Evolutionary conservation across 2,888 invertebrate genomes (phyloP).

Genomic region (Ennomos fuscantarius): DNA sequence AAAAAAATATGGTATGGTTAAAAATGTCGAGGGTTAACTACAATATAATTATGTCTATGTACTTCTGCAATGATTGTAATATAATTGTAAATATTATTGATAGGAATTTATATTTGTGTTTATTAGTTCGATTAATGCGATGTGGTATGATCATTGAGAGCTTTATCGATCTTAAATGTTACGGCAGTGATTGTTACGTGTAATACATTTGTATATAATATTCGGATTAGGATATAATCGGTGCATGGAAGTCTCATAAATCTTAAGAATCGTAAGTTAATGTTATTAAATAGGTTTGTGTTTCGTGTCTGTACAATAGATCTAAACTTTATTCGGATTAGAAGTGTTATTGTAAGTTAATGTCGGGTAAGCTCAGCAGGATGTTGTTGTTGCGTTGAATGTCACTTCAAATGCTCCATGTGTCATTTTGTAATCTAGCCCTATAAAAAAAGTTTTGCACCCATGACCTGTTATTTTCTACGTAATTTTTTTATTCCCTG

Average conservation of each 20-base stretch:
- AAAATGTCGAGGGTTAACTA: conserved; percentile 31
- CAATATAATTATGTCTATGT: conserved; percentile 25
- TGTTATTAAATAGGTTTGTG: conserved; percentile 28
- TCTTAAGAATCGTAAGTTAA: conserved; percentile 37
- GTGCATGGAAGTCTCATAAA: conserved; percentile 66
- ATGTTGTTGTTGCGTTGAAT: conserved; percentile 4
- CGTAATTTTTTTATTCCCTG: conserved; percentile 26
- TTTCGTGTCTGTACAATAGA: conserved; percentile 22
- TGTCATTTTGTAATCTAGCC: too few relatives aligned
- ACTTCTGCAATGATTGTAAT: conserved; percentile 28
- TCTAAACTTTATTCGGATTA: conserved; percentile 16
- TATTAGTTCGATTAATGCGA: conserved; percentile 55
- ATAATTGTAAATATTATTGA: conserved; percentile 55
- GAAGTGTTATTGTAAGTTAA: conserved; percentile 25
- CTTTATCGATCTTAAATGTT: conserved; percentile 54
- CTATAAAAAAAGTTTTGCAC: too few relatives aligned
- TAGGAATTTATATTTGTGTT: conserved; percentile 54
- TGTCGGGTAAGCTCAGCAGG: conserved; percentile 23
- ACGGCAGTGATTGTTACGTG: conserved; percentile 46
- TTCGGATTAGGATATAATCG: conserved; percentile 52
- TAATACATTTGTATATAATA: conserved; percentile 43
- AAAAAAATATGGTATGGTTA: conserved; percentile 45
- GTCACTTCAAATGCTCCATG: conserved; percentile 1
- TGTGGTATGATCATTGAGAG: conserved; percentile 60
- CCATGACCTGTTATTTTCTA: conserved; percentile 41